Evolutionary conservation across 2,113 vertebrate genomes (phyloP).

Genomic region (Nyctibius bracteatus): DNA sequence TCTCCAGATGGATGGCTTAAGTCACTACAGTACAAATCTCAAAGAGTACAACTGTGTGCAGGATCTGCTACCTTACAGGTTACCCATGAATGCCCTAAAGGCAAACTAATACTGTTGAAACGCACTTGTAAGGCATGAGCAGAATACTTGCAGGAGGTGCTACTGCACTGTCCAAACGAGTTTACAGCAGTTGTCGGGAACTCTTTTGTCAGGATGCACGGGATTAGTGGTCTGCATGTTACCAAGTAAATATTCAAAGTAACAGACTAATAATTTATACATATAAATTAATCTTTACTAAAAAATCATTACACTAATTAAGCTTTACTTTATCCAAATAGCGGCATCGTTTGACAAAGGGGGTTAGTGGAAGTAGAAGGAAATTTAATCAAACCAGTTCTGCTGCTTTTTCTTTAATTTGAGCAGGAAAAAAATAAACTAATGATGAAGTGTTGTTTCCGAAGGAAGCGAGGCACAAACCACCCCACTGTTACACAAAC

Average conservation of each 20-base stretch:
- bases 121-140: background rate
- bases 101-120: background rate
- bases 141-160: background rate
- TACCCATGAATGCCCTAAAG: background rate
- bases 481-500: background rate
- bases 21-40: background rate
- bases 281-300: background rate
- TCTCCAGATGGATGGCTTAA: background rate
- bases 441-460: background rate
- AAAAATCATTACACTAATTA: background rate
- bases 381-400: background rate
- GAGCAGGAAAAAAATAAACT: background rate
- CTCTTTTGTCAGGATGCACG: background rate
- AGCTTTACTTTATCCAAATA: background rate
- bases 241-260: background rate
- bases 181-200: background rate
- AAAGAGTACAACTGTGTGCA: background rate
- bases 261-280: background rate
- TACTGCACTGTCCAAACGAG: accelerated
- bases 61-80: background rate
- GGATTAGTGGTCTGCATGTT: background rate
- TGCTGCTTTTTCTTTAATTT: background rate
- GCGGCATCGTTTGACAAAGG: background rate
- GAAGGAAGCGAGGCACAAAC: background rate
- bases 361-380: background rate